Base-by-base conservation (phyloP, 2,888 invertebrate species). In the Agonopterix subpropinquella region DNA sequence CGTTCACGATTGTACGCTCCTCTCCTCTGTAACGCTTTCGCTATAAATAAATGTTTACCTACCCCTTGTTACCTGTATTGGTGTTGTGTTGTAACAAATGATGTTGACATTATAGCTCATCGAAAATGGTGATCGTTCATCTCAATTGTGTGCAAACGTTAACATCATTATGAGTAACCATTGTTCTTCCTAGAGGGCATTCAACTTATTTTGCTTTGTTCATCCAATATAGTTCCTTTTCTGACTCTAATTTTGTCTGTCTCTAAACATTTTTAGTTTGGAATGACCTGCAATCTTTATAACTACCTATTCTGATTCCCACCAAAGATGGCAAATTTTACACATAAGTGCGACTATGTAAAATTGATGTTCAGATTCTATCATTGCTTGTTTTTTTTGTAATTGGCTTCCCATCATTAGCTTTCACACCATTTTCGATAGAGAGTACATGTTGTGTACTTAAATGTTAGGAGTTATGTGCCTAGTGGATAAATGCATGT, bases 391-490 rank as follows among this genome's bases (percentile, higher is more conserved):
- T 61, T 70, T 67, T 28, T 18, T 61, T 70, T 71, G 61, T 65
- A 64, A 64, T 71, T 59, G 62, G 74, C 73, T 76, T 75, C 58
- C 61, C 57, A 59, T 76, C 70, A 73, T 74, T 70, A 70, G 73
- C 74, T 75, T 69, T 70, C 64, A 75, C 82, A 82, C 76, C 80
- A 83, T 83, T 82, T 80, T 80, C 78, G 76, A 77, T 77, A 76
- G 72, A 76, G 72, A 67, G 58, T 53, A 39, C 39, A 9, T 39
- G 9, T 39, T 39, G 39, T 39, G 39, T 39, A 39, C 28, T 28
- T 45, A 36, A 8, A 45, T 8, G 36, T 28, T 44, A 45, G 45
- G 36, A 9, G 10, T 36, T 11, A 36, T 36, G 39, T 45, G 9
- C 45, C 15, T 41, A 18, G 18, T 45, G n/a, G 18, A 8, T 28